A percentile compares a stretch with the other conserved stretches of the same genome.
Evolutionary conservation across 2,888 invertebrate genomes (phyloP).

Genomic region (Tinea semifulvella): DNA sequence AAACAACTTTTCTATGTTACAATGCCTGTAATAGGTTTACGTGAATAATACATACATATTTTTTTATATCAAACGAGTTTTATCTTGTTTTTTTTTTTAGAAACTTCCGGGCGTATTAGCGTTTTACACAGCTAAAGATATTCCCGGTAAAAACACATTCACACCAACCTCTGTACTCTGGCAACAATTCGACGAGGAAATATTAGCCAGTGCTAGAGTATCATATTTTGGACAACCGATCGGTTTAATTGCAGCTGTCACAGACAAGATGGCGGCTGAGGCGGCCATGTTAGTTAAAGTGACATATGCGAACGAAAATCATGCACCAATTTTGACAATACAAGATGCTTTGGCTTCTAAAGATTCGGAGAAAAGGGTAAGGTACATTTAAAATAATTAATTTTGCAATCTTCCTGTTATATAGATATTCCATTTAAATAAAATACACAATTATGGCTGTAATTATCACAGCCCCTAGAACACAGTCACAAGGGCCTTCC

Average conservation of each 20-base stretch:
- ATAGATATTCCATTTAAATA: no score
- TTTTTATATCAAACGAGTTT: no score
- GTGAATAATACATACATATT: no score
- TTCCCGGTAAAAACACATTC: constrained; percentile 75
- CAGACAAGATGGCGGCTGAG: constrained; percentile 59
- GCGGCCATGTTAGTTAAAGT: constrained; percentile 52
- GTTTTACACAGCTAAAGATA: constrained; percentile 71
- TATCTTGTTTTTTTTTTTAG: no score
- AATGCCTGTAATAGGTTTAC: no score
- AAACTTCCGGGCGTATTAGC: constrained; percentile 71
- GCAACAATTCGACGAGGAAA: constrained; percentile 48
- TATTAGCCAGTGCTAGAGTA: constrained; percentile 62
- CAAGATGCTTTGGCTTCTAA: constrained; percentile 58
- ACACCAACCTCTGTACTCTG: constrained; percentile 42
- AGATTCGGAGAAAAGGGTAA: constrained; percentile 45
- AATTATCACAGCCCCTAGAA: no score
- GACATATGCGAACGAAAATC: constrained; percentile 52
- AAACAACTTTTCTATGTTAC: no score
- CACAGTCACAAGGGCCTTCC: no score
- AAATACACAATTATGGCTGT: no score
- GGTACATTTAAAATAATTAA: constrained; percentile 18
- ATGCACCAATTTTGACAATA: constrained; percentile 44
- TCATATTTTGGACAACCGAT: constrained; percentile 77
- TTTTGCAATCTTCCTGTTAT: no score
- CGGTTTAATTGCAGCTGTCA: constrained; percentile 76